These are phyloP conservation scores for Alca torda DNA, from an alignment of 2,797 vertebrate species.

Conservation along the genomic window DNA sequence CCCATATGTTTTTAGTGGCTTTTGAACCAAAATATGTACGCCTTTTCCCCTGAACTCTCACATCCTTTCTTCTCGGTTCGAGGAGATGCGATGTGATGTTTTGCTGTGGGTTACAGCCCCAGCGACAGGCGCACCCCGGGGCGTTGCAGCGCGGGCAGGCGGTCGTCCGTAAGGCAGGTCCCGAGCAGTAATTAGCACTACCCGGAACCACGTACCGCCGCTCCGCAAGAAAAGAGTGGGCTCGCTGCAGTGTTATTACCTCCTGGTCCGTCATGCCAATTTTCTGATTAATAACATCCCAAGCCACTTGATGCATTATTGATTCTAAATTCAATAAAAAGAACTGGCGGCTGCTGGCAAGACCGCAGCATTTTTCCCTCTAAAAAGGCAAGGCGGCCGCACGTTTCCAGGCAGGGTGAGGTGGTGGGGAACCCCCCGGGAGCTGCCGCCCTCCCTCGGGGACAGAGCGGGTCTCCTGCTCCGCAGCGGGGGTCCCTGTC, in stretches of 20 bases:
- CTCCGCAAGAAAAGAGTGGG: neutral
- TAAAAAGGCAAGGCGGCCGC: neutral
- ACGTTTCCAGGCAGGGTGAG: neutral
- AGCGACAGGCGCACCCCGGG: neutral
- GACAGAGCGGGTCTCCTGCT: no score
- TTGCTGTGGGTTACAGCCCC: fast-evolving
- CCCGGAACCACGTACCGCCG: neutral
- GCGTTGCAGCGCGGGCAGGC: fast-evolving
- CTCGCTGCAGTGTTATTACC: neutral
- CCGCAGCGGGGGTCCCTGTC: fast-evolving
- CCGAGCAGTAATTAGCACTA: neutral
- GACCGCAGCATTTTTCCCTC: neutral
- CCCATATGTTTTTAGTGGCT: neutral
- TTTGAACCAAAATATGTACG: neutral
- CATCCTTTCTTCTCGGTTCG: neutral
- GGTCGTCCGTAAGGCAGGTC: neutral
- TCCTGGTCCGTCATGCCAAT: slow-evolving; percentile 21
- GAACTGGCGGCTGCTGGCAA: slow-evolving; percentile 18
- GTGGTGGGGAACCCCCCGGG: neutral
- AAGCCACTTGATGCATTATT: slow-evolving; percentile 63
- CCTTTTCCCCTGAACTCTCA: neutral
- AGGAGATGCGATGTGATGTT: neutral
- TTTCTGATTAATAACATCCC: slow-evolving; percentile 69
- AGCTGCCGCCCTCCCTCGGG: neutral
- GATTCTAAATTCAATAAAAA: slow-evolving; percentile 56